Evolutionary conservation across 2,888 invertebrate genomes (phyloP), one percentile per base, ranked within the genome.

Genomic region (Eilema griseolum): DNA sequence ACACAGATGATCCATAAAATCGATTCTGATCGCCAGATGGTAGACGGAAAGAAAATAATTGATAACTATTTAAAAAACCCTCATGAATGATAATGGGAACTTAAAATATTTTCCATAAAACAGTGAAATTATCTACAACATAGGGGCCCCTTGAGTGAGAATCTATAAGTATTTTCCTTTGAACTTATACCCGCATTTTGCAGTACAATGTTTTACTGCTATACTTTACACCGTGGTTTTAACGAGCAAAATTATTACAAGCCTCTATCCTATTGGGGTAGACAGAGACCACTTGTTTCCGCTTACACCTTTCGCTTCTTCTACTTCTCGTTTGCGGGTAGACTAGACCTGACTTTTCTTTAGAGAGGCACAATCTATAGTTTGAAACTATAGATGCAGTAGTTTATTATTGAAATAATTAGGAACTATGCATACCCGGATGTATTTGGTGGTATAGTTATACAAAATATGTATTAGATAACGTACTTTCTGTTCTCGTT

Each of bases 1-100:
- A 68, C 31, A 24, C 66, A 60, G 61, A 52, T 61, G 62, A 76
- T 60, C 66, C 77, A 69, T 73, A 70, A 76, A 80, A 81, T 82
- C 71, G 77, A 80, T 82, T 73, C 72, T 72, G 75, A 80, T 75
- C 71, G 70, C 73, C 83, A 85, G 83, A 82, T 84, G 85, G 76
- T 64, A 60, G 69, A 72, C 77, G 77, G 75, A 71, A 80, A 80
- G 76, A 81, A 79, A 76, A 72, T 68, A 77, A 84, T 84, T 81
- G 86, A 86, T 88, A 87, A 86, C 78, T 86, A 88, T 88, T 87
- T 82, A 84, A 86, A n/a, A 74, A 84, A 88, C 90, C 91, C 91
- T 74, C 88, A 90, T 90, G 79, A 76, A 78, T 69, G 72, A 70
- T 83, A 83, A 81, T 83, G 79, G 77, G 78, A 85, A 84, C 78